Conservation (phyloP, 92 coral and sea anemone species). For the Zoanthus gigantus region DNA sequence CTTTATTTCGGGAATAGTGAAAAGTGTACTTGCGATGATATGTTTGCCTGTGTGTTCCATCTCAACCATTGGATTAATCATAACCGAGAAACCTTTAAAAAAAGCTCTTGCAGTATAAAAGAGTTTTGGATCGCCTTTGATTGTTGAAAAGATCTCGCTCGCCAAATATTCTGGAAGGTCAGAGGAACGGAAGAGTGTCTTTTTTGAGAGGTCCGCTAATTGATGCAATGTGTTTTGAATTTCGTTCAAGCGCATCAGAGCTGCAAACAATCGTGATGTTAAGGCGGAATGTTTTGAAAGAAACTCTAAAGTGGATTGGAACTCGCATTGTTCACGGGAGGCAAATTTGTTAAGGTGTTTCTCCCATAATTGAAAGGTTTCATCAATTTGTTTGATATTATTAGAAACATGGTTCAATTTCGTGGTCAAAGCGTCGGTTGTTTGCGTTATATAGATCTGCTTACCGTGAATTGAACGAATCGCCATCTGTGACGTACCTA, state of each 20-base stretch:
- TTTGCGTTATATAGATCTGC: conserved; percentile 14
- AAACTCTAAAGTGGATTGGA: conserved; percentile 25
- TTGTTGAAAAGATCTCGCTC: background rate
- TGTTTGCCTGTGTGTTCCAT: conserved; percentile 27
- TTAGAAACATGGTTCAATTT: conserved; percentile 29
- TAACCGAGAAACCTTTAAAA: conserved; percentile 27
- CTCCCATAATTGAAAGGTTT: conserved; percentile 43
- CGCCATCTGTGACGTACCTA: background rate
- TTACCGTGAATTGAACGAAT: conserved; percentile 14
- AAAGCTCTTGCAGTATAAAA: conserved; percentile 28
- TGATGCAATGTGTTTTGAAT: conserved; percentile 54
- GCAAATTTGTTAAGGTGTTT: conserved; percentile 34
- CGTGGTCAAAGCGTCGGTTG: conserved; percentile 43
- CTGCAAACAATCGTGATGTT: conserved; percentile 35
- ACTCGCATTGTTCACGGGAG: conserved; percentile 6
- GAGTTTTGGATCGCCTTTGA: conserved; percentile 5
- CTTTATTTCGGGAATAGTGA: conserved; percentile 37
- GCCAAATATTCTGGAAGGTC: conserved; percentile 46
- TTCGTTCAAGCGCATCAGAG: conserved; percentile 36
- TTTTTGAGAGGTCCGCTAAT: background rate
- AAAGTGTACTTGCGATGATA: conserved; percentile 37
- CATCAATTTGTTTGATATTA: conserved; percentile 4
- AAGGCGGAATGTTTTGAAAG: conserved; percentile 48
- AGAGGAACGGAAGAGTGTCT: conserved; percentile 25
- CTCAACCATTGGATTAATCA: conserved; percentile 44